Conservation (phyloP, 2,888 invertebrate species). For the Lutraria lutraria region DNA sequence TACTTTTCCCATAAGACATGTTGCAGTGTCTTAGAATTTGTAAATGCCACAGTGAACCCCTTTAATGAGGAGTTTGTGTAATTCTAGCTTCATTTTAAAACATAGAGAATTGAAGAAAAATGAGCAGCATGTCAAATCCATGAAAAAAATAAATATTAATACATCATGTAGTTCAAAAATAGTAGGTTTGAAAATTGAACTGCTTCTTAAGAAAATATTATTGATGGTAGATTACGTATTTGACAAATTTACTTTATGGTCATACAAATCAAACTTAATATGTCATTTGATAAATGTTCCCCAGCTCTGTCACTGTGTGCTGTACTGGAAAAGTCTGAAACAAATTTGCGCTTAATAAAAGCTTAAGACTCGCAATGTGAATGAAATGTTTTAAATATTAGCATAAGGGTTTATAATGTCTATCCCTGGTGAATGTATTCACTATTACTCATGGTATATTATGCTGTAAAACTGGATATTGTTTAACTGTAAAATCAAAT, state of each 20-base stretch:
- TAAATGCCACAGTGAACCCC: conserved; percentile 31
- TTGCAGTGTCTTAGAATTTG: conserved; percentile 51
- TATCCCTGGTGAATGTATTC: too few species aligned
- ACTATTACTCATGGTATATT: too few species aligned
- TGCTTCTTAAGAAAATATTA: neutral
- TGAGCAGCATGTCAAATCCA: conserved; percentile 26
- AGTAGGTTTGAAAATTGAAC: conserved; percentile 9
- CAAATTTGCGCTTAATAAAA: too few species aligned
- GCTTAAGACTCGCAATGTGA: too few species aligned
- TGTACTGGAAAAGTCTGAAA: too few species aligned
- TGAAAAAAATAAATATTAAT: conserved; percentile 43
- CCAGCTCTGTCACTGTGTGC: too few species aligned
- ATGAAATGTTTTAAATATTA: too few species aligned
- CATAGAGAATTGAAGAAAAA: conserved; percentile 19
- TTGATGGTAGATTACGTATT: neutral
- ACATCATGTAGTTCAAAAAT: neutral
- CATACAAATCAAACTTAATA: neutral
- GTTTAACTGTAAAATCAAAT: neutral
- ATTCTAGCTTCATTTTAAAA: conserved; percentile 33
- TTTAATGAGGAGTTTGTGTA: conserved; percentile 41
- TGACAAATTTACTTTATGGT: neutral
- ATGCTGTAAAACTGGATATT: too few species aligned
- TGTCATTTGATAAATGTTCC: too few species aligned
- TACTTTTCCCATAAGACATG: conserved; percentile 48
- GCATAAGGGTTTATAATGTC: too few species aligned